Base-by-base conservation (phyloP, 2,113 vertebrate species). In the Gadus macrocephalus region DNA sequence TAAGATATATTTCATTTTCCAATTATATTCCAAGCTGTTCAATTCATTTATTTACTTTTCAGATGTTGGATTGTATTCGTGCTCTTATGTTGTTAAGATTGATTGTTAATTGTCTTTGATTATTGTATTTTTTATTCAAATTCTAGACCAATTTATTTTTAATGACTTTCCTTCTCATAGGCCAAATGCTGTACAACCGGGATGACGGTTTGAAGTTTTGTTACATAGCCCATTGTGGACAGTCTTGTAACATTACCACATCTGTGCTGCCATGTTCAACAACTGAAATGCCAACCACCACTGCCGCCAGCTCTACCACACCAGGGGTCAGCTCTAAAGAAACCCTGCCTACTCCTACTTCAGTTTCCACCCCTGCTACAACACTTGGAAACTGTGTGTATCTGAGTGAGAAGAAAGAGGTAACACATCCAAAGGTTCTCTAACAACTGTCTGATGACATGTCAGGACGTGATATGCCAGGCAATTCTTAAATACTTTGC, bases 321-420 rank as follows among this genome's bases (percentile, higher is more conserved):
- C 2, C 56, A 4, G 22, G 17, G 12, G 53, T 38, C 5, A 66
- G 35, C n/a, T 70, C 55, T 14, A 77, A 67, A 17, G 42, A 11
- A 49, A n/a, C 60, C 5, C 6, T 53, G 2, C 27, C 59, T 42
- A 0, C 19, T 62, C 71, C 72, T 53, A 78, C 25, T 28, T 53
- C 76, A 49, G 2, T 27, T 49, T 25, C 53, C 49, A 20, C 25
- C 53, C 9, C 63, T 67, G 15, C 25, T 5, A 70, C 65, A n/a
- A 77, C 78, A 78, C 16, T 5, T 20, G 64, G 20, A 81, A 11
- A 86, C 62, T 93, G 92, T 75, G 53, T 35, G 60, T 5, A 79
- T 35, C 58, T 83, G 27, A 1, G 62, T 74, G 87, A 86, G 72
- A 69, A 83, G 42, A 87, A 79, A 86, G 78, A 89, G 90, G 91